phyloP scores from a whole-genome alignment of 2,888 invertebrate species.

The Sericinus montela region DNA sequence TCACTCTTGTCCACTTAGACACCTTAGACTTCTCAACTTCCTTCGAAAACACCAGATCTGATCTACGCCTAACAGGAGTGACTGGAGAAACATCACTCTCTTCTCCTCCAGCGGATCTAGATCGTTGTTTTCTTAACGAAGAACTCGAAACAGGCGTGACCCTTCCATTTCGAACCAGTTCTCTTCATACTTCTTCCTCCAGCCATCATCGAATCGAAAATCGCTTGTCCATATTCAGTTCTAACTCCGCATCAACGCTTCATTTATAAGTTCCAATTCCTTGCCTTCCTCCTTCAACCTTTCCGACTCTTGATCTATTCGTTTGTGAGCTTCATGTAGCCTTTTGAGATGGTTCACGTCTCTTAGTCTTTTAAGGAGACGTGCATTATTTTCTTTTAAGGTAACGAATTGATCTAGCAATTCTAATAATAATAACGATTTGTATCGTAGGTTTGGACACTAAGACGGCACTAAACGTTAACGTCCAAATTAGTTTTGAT shows the following conservation, averaged over 20 bases:
- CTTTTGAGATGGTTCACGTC: constrained; percentile 86
- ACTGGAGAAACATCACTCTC: constrained; percentile 68
- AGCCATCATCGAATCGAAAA: constrained; percentile 82
- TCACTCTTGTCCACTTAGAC: constrained; percentile 94
- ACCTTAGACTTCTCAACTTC: constrained; percentile 80
- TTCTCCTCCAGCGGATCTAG: constrained; percentile 83
- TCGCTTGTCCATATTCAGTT: constrained; percentile 81
- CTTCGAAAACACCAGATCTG: constrained; percentile 60
- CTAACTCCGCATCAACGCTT: constrained; percentile 79
- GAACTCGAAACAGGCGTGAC: constrained; percentile 69
- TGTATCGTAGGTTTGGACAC: too few relatives aligned
- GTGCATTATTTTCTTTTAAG: constrained; percentile 85
- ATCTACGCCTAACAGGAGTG: constrained; percentile 58
- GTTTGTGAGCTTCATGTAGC: constrained; percentile 79
- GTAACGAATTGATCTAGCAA: constrained; percentile 87
- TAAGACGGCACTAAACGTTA: too few relatives aligned
- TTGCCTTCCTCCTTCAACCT: constrained; percentile 51
- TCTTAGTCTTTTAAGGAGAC: constrained; percentile 82
- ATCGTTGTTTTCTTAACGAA: constrained; percentile 79
- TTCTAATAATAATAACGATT: too few relatives aligned
- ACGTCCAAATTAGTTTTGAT: too few relatives aligned
- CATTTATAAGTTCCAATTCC: constrained; percentile 62
- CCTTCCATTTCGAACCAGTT: constrained; percentile 71
- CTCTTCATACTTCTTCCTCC: constrained; percentile 74
- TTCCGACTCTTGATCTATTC: constrained; percentile 63